Evolutionary conservation across 1,140 invertebrate species (phyloP), one percentile per base, ranked within the genome.

Genomic region (Lerema accius): DNA sequence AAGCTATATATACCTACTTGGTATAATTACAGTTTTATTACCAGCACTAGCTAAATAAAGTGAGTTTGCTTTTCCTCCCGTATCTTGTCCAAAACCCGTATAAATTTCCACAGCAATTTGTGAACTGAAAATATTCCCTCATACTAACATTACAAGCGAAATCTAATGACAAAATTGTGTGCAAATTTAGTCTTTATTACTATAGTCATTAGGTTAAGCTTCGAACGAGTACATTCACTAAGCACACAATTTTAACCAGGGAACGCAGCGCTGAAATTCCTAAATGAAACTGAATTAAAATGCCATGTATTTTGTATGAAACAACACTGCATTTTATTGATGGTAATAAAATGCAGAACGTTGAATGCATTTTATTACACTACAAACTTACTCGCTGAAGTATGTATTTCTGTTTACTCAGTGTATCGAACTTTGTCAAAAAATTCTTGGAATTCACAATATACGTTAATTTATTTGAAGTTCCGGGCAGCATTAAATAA

Each of bases 271-370:
- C 28, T 37, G 55, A 48, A 59, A 59, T 37, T 59, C 45, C 42
- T 59, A 59, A 59, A 59, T 48, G 55, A 39, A 59, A 59, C 42
- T 59, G 28, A 59, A 59, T 59, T 59, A 59, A 46, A 59, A 59
- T 58, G 13, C n/a, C 40, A 58, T 58, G 55, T 58, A 58, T 46
- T 58, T 58, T 58, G 55, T 58, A 58, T 58, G 55, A 58, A 58
- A 58, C 40, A 58, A 58, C 55, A 58, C 55, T 58, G 55, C 26
- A 58, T 58, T 58, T 58, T 58, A 58, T 58, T 58, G 55, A 58
- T 58, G 42, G 55, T 58, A 58, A 58, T 58, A 58, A 58, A 58
- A 58, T 58, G 42, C 55, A 58, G 42, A 45, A 15, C 15, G 40
- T 17, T 58, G 55, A 58, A 58, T 58, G 55, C 55, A 16, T 58